These are phyloP conservation scores for Cephus sareptanus DNA, from an alignment of 2,888 invertebrate species.

Conservation along the genomic window DNA sequence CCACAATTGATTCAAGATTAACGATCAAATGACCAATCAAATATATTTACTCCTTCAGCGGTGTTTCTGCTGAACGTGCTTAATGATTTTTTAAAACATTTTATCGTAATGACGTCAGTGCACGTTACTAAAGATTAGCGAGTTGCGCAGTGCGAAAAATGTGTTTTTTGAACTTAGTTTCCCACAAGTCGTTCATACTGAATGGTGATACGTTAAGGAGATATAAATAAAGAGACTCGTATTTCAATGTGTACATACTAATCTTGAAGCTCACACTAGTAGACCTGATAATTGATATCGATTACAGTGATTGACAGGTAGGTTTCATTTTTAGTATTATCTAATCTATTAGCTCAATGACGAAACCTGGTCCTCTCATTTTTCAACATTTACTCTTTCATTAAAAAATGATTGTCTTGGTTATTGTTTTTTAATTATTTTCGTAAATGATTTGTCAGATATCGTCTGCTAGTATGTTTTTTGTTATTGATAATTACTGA, in stretches of 20 bases:
- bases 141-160: neutral
- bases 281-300: neutral
- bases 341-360: neutral
- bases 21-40: too few relatives aligned
- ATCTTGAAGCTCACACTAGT: neutral
- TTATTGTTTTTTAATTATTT: neutral
- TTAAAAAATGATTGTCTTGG: neutral
- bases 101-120: neutral
- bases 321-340: neutral
- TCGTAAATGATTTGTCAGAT: neutral
- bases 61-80: too few relatives aligned
- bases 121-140: neutral
- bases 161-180: neutral
- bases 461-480: neutral
- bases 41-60: too few relatives aligned
- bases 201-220: neutral
- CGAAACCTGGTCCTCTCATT: neutral
- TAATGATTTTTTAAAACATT: neutral
- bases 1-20: too few relatives aligned
- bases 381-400: neutral
- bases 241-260: neutral
- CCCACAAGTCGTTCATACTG: neutral
- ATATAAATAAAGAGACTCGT: neutral
- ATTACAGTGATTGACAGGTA: neutral
- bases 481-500: neutral